Evolutionary conservation across 2,113 vertebrate genomes (phyloP).

Genomic region (Nothobranchius kuhntae): DNA sequence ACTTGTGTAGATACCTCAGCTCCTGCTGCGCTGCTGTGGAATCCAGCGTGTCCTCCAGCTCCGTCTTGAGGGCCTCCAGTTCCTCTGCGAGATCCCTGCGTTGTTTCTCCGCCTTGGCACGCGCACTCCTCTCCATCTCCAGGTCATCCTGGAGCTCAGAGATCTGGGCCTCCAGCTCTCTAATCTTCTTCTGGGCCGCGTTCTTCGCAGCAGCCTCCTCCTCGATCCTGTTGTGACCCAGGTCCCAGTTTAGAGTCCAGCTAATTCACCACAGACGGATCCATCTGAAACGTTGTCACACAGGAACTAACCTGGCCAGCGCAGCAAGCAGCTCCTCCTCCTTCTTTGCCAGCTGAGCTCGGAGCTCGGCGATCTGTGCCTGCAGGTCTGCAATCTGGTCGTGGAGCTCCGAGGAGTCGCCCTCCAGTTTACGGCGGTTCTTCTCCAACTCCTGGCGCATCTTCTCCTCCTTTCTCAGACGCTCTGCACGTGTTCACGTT

Average conservation of each 20-base stretch:
- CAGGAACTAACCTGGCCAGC: constrained; percentile 83
- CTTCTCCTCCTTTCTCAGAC: constrained; percentile 93
- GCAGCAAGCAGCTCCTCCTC: constrained; percentile 94
- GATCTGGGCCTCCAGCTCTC: constrained; percentile 94
- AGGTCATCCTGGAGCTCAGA: constrained; percentile 94
- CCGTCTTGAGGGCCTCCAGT: constrained; percentile 93
- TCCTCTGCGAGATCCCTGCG: constrained; percentile 93
- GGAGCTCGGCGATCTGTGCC: constrained; percentile 93
- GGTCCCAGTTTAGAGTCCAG: too few relatives aligned
- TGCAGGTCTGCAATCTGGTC: constrained; percentile 97
- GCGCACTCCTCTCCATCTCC: constrained; percentile 87
- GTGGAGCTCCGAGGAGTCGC: constrained; percentile 89
- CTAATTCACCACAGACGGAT: too few relatives aligned
- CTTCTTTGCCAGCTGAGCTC: constrained; percentile 94
- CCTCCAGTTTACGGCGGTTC: constrained; percentile 93
- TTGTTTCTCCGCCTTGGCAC: constrained; percentile 91
- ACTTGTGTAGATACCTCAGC: constrained; percentile 82
- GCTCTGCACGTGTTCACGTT: constrained; percentile 77
- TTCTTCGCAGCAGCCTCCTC: constrained; percentile 93
- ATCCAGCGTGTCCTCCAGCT: constrained; percentile 93
- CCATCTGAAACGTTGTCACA: too few relatives aligned
- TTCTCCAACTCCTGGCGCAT: constrained; percentile 93
- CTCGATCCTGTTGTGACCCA: constrained; percentile 82
- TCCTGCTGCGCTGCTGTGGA: constrained; percentile 95
- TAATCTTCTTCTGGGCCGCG: constrained; percentile 89